Evolutionary conservation across 2,888 invertebrate genomes (phyloP).

Genomic region (Rotaria socialis): DNA sequence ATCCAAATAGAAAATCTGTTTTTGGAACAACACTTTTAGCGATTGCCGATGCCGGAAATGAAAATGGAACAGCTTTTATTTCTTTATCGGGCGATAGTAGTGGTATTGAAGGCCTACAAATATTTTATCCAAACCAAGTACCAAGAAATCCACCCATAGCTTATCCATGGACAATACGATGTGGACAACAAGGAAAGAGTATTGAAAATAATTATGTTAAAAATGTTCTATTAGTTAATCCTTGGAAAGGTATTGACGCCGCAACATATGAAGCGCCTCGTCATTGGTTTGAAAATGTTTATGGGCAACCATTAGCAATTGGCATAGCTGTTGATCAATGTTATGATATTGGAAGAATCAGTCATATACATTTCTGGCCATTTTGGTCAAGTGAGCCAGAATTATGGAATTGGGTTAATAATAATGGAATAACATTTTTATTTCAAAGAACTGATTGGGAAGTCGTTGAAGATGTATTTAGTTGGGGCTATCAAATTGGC

Average conservation of each 20-base stretch:
- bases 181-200: background rate
- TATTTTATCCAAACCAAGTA: background rate
- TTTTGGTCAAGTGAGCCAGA: background rate
- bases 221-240: background rate
- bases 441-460: conserved; percentile 9
- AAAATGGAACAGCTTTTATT: background rate
- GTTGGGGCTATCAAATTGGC: conserved; percentile 11
- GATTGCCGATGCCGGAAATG: background rate
- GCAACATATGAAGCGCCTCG: background rate
- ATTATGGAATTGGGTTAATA: background rate
- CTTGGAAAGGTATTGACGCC: conserved; percentile 11
- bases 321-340: conserved; percentile 13
- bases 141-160: background rate
- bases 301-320: background rate
- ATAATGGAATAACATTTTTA: background rate
- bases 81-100: background rate
- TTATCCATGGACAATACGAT: background rate
- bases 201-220: background rate
- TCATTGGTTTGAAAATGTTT: conserved; percentile 5
- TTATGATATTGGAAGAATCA: background rate
- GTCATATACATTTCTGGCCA: conserved; percentile 9
- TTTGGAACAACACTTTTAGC: conserved; percentile 1
- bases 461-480: background rate
- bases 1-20: background rate
- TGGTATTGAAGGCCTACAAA: background rate